Conservation (phyloP, 92 coral and sea anemone species). For the Ricordea florida region DNA sequence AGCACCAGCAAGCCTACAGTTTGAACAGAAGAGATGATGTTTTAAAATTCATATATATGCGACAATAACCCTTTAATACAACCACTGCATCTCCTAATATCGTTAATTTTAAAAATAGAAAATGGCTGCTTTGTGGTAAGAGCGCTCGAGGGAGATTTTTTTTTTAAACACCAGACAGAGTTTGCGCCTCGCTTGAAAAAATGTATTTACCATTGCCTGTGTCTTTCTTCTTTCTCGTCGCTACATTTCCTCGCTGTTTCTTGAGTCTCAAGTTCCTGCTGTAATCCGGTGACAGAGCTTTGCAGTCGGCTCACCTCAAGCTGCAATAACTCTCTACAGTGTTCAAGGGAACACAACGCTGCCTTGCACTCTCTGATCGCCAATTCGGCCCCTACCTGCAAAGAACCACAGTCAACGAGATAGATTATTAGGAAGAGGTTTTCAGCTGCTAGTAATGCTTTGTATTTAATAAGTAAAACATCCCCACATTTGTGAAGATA, state of each 20-base stretch:
- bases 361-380: conserved; percentile 80
- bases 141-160: too few species aligned
- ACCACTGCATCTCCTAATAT: too few species aligned
- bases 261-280: conserved; percentile 25
- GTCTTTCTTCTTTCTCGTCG: conserved; percentile 11
- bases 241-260: conserved; percentile 22
- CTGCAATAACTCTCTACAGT: conserved; percentile 60
- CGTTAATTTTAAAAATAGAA: too few species aligned
- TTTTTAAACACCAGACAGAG: too few species aligned
- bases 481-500: too few species aligned
- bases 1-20: conserved; percentile 52
- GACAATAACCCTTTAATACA: too few species aligned
- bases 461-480: too few species aligned
- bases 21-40: neutral
- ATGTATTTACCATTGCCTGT: conserved; percentile 48
- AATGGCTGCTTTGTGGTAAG: too few species aligned
- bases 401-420: neutral
- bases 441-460: too few species aligned
- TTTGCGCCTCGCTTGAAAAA: too few species aligned
- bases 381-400: conserved; percentile 64
- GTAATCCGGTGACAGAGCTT: conserved; percentile 34
- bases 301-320: conserved; percentile 54
- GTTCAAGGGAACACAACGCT: conserved; percentile 73
- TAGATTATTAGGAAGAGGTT: too few species aligned
- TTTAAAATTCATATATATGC: too few species aligned